phyloP scores from a whole-genome alignment of 2,113 vertebrate species.

The Psilopogon haemacephalus region DNA sequence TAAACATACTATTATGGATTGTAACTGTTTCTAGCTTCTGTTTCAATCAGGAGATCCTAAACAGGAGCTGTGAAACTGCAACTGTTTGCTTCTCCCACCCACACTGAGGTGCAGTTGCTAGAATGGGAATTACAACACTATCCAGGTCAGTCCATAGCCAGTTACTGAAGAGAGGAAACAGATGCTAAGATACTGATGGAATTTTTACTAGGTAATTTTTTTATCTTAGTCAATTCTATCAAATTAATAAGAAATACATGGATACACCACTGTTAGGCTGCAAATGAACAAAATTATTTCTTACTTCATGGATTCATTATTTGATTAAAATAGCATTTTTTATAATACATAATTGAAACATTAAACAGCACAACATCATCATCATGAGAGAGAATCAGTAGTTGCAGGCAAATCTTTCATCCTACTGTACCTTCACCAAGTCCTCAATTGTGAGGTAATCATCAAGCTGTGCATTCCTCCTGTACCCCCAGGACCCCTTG shows the following conservation, averaged over 20 bases:
- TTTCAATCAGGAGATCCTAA: not conserved
- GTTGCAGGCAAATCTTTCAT: not conserved
- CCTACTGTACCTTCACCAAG: conserved; percentile 78
- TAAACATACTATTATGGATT: not conserved
- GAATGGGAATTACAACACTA: not conserved
- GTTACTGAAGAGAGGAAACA: not conserved
- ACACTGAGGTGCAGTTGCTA: not conserved
- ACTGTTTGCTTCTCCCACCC: not conserved
- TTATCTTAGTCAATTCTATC: not conserved
- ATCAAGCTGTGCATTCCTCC: conserved; percentile 80
- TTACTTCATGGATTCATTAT: rapidly evolving
- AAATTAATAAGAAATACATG: not conserved
- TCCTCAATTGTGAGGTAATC: conserved; percentile 85
- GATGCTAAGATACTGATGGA: not conserved
- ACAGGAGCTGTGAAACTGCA: not conserved
- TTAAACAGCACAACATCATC: rapidly evolving
- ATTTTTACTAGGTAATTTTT: not conserved
- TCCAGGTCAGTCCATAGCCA: not conserved
- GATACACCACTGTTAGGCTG: not conserved
- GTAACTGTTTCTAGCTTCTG: too few relatives aligned
- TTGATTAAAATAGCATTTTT: not conserved
- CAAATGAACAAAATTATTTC: not conserved
- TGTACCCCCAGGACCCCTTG: conserved; percentile 88
- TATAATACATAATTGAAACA: rapidly evolving
- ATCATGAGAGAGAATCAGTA: not conserved